These are phyloP conservation scores for Ispidina lecontei DNA, from an alignment of 2,797 vertebrate species.

Conservation along the genomic window DNA sequence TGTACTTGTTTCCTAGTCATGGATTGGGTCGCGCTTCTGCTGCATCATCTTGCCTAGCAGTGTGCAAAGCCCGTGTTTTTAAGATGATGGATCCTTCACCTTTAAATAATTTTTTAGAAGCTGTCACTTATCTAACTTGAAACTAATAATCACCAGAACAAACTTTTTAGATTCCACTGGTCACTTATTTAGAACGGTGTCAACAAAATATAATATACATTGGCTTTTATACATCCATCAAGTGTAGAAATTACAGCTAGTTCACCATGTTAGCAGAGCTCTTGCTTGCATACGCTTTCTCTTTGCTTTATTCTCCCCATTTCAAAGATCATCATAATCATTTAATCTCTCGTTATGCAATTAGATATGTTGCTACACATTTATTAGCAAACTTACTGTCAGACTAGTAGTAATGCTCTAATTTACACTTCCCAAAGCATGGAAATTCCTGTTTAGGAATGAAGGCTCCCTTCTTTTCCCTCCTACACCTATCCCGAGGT, in stretches of 20 bases:
- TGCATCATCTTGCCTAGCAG: not conserved
- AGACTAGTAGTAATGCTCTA: slow-evolving; percentile 51
- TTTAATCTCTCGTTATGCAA: slow-evolving; percentile 34
- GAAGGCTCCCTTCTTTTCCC: slow-evolving; percentile 37
- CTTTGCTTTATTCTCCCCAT: not conserved
- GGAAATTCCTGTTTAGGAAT: slow-evolving; percentile 36
- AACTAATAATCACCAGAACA: not conserved
- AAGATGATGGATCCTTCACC: not conserved
- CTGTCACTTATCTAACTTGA: not conserved
- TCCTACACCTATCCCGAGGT: slow-evolving; percentile 32
- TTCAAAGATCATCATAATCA: slow-evolving; percentile 15
- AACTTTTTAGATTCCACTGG: not conserved
- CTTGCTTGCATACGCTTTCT: not conserved
- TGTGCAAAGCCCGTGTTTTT: not conserved
- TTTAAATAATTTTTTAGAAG: not conserved
- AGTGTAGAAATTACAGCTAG: not conserved
- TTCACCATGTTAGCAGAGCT: not conserved
- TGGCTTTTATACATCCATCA: not conserved
- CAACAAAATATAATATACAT: not conserved
- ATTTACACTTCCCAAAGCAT: slow-evolving; percentile 68
- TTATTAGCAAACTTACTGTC: slow-evolving; percentile 58
- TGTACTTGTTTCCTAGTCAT: not conserved
- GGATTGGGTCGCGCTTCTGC: not conserved
- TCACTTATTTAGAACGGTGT: not conserved
- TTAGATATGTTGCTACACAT: slow-evolving; percentile 55